These are phyloP conservation scores for Fulmarus glacialis DNA, from an alignment of 2,113 vertebrate species.

Conservation along the genomic window DNA sequence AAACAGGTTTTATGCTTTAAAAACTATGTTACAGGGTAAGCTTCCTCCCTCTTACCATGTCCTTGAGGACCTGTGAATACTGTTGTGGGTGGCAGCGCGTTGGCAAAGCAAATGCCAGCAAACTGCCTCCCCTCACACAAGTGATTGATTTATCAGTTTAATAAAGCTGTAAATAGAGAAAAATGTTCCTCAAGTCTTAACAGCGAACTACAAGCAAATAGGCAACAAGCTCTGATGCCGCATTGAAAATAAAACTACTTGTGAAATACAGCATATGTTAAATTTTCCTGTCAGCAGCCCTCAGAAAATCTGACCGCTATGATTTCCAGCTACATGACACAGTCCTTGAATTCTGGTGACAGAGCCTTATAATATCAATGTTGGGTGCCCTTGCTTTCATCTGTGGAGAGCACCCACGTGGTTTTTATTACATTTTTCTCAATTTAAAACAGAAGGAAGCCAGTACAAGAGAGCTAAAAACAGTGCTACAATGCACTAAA, in stretches of 20 bases:
- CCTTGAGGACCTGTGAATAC: background rate
- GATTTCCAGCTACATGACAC: background rate
- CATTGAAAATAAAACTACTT: background rate
- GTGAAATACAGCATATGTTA: background rate
- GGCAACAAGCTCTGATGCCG: background rate
- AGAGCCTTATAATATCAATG: background rate
- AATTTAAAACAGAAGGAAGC: background rate
- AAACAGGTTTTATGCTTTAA: slow-evolving; percentile 1
- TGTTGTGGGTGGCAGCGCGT: background rate
- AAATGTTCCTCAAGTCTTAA: background rate
- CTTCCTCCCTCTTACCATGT: background rate
- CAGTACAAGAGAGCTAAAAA: background rate
- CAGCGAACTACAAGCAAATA: background rate
- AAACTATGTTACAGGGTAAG: slow-evolving; percentile 12
- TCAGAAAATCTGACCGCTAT: background rate
- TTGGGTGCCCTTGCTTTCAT: background rate
- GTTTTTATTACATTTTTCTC: background rate
- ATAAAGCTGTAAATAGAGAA: background rate
- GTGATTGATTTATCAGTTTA: slow-evolving; percentile 51
- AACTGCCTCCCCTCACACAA: background rate
- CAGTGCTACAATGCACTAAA: background rate
- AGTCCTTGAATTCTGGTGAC: background rate
- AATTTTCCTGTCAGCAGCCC: slow-evolving; percentile 9
- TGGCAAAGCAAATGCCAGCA: slow-evolving; percentile 42
- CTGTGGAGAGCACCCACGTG: background rate